Evolutionary conservation across 2,113 vertebrate species (phyloP), one percentile per base, ranked within the genome.

Genomic region (Phaethornis superciliosus): DNA sequence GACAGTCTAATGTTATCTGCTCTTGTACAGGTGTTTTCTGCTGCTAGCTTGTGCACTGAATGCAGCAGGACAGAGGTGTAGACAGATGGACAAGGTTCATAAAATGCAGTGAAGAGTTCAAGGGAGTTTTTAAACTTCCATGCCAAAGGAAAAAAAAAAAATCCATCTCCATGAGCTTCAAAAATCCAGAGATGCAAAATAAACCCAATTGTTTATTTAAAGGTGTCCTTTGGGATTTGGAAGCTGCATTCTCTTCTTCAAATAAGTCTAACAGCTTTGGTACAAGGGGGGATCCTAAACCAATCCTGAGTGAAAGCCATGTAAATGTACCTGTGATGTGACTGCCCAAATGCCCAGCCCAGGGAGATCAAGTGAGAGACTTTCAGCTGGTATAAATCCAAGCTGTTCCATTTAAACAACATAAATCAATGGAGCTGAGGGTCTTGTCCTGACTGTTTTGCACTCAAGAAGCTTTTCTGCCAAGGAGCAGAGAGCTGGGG

Each of bases 241-340:
- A 32, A 71, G 26, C n/a, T 85, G 20, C 10, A 5, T 35, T 62
- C 24, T 32, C 9, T 28, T 7, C 9, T 2, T 12, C 47, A 17
- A 15, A n/a, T 46, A 4, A 72, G 5, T 22, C 10, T 18, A 55
- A 12, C 15, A 46, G 49, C 37, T 81, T 51, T 4, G 22, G 19
- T 80, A 17, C 12, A 56, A 70, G 46, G 44, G 30, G 14, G 16
- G 46, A 35, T n/a, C 12, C 26, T 30, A 20, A 70, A 70, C 47
- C 10, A n/a, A 6, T 13, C 30, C 22, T 0, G 0, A 18, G 56
- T 12, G 46, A 70, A 79, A 65, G 12, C 27, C 12, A 4, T 2
- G 12, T 58, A 52, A 80, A 37, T 19, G 26, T 4, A 27, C 13
- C 55, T n/a, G 35, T 27, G 15, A 3, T 7, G 54, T 11, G 19